Conservation (phyloP, 1,140 invertebrate genomes). For the Muscidifurax raptorellus region DNA sequence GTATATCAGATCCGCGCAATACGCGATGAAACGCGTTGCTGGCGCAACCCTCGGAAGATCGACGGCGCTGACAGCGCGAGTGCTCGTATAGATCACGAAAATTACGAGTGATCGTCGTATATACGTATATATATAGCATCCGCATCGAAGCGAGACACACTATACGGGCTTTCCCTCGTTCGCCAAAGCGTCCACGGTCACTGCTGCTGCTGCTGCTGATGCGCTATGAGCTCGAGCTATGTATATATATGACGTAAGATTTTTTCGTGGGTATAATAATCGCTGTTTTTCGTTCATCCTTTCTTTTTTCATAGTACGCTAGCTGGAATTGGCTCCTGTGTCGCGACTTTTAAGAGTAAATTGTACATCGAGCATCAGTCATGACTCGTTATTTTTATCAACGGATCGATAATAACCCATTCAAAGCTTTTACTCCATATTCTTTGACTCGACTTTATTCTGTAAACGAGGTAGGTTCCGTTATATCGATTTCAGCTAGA, state of each 20-base stretch:
- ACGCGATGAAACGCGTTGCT: conserved; percentile 18
- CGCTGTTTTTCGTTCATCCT: background rate
- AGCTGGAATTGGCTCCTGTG: too few relatives aligned
- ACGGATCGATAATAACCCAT: too few relatives aligned
- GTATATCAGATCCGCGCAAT: conserved; percentile 17
- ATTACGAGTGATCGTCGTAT: conserved; percentile 1
- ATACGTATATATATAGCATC: background rate
- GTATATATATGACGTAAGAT: background rate
- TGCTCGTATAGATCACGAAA: background rate
- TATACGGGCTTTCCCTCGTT: conserved; percentile 63
- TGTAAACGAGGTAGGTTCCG: too few relatives aligned
- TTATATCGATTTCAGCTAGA: too few relatives aligned
- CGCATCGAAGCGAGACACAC: conserved; percentile 61
- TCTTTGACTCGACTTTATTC: too few relatives aligned
- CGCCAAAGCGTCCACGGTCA: conserved; percentile 59
- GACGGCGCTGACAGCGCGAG: background rate
- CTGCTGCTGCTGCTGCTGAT: conserved; percentile 33
- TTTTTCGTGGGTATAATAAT: background rate
- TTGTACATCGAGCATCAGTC: too few relatives aligned
- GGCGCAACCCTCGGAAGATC: background rate
- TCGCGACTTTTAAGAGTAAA: too few relatives aligned
- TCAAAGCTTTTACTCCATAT: too few relatives aligned
- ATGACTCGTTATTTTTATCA: too few relatives aligned
- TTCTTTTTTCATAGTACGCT: background rate
- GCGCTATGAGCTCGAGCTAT: background rate